Evolutionary conservation across 2,797 vertebrate species (phyloP), one percentile per base, ranked within the genome.

Genomic region (Pangasius larnaudii): DNA sequence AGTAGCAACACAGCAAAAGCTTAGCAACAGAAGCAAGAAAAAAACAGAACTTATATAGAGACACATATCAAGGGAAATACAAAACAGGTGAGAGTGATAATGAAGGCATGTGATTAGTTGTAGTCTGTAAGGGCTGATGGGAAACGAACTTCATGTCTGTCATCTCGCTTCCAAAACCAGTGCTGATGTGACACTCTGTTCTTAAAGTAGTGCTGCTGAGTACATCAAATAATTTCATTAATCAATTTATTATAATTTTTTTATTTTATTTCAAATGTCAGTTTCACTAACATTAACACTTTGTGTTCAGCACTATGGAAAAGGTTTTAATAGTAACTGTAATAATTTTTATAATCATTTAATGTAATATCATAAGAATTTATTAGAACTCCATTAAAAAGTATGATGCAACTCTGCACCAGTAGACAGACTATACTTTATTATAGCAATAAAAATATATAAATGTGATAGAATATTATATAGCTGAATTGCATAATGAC

Each of bases 401-500:
- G 16, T 49, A 51, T 67, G 61, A 67, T 30, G 13, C 36, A 59
- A 10, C 36, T 27, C 33, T 14, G 24, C 79, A 33, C 61, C 1
- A 1, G 7, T 30, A 61, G 30, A 42, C 14, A 42, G 53, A 9
- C 33, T 42, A 59, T n/a, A 74, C 10, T 59, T 56, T 24, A 85
- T n/a, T 74, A 42, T 58, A 58, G 67, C 84, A 59, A 16, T 74
- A 59, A 58, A 74, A 85, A 58, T 10, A 1, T n/a, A 74, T 39
- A 27, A 74, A 74, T 42, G n/a, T 13, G 61, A 67, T 84, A 19
- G 19, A 84, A 67, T 33, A 30, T 67, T 51, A 16, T 67, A 8
- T 42, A 84, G 81, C 61, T 33, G 42, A 84, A 67, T 84, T 51
- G 46, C 81, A 84, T 84, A 84, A 49, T 67, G 61, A 84, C 27